Conservation (phyloP, 1,140 invertebrate species). For the Ectropis grisescens region DNA sequence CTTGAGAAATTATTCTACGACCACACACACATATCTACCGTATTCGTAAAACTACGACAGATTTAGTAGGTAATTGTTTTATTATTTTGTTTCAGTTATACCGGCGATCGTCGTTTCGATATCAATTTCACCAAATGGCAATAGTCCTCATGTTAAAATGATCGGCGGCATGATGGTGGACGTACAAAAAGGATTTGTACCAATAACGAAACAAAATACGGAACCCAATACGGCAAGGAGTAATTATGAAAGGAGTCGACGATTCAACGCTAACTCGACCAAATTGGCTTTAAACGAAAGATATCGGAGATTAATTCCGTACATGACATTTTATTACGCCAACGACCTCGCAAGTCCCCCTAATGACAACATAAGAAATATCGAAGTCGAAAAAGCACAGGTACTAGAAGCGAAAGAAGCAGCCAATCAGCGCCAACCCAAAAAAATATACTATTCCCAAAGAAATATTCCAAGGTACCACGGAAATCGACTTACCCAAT, state of each 20-base stretch:
- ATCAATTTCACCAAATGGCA: slow-evolving; percentile 61
- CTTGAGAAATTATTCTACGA: slow-evolving; percentile 6
- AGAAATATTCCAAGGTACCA: slow-evolving; percentile 60
- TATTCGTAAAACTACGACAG: not conserved
- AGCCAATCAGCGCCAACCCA: slow-evolving; percentile 31
- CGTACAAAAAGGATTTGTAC: slow-evolving; percentile 29
- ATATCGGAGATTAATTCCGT: slow-evolving; percentile 82
- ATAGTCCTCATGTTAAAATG: slow-evolving; percentile 64
- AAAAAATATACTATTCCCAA: slow-evolving; percentile 35
- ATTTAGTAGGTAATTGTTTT: slow-evolving; percentile 11
- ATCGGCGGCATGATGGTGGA: slow-evolving; percentile 41
- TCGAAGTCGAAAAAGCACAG: slow-evolving; percentile 57
- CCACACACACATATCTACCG: not conserved
- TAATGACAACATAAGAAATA: slow-evolving; percentile 31
- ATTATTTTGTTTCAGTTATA: slow-evolving; percentile 53
- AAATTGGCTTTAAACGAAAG: slow-evolving; percentile 72
- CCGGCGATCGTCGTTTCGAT: slow-evolving; percentile 40
- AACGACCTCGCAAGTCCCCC: slow-evolving; percentile 69
- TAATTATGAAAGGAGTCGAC: slow-evolving; percentile 20
- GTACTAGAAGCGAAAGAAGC: slow-evolving; percentile 38
- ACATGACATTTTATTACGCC: slow-evolving; percentile 83
- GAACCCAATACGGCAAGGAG: slow-evolving; percentile 14
- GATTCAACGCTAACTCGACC: slow-evolving; percentile 26
- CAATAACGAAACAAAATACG: slow-evolving; percentile 19
- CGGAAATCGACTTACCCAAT: slow-evolving; percentile 60